Conservation (phyloP, 2,113 vertebrate genomes). For the Echinops telfairi region DNA sequence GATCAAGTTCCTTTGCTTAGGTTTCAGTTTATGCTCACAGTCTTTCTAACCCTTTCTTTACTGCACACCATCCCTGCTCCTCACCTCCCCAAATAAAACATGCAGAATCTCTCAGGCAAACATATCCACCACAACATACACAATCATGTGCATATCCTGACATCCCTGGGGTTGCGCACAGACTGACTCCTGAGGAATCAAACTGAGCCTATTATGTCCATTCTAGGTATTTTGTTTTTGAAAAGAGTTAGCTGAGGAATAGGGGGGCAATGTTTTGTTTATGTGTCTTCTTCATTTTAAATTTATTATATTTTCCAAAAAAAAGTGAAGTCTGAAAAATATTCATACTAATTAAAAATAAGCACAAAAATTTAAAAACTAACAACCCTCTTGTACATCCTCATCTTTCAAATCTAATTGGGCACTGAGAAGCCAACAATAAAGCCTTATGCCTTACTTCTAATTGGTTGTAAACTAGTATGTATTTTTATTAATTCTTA, state of each 20-base stretch:
- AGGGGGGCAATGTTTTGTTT: background rate
- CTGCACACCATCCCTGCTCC: background rate
- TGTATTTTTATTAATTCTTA: no score
- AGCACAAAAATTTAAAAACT: no score
- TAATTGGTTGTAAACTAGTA: constrained; percentile 44
- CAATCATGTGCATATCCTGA: background rate
- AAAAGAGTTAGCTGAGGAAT: background rate
- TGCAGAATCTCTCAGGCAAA: background rate
- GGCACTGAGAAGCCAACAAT: constrained; percentile 45
- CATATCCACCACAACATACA: background rate
- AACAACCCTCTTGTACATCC: constrained; percentile 17
- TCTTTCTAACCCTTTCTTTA: background rate
- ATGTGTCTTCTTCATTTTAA: background rate
- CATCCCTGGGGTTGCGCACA: background rate
- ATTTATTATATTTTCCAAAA: constrained; percentile 62
- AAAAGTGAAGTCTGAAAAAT: constrained; percentile 52
- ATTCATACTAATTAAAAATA: constrained; percentile 13
- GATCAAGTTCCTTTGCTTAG: background rate
- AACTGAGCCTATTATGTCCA: background rate
- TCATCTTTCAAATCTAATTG: constrained; percentile 70
- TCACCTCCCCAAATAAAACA: background rate
- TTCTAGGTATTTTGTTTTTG: background rate
- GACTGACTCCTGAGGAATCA: background rate
- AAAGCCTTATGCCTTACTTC: constrained; percentile 39
- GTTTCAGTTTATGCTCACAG: background rate